These are phyloP conservation scores for Hemiscyllium ocellatum DNA, from an alignment of 2,113 vertebrate species.

Conservation along the genomic window DNA sequence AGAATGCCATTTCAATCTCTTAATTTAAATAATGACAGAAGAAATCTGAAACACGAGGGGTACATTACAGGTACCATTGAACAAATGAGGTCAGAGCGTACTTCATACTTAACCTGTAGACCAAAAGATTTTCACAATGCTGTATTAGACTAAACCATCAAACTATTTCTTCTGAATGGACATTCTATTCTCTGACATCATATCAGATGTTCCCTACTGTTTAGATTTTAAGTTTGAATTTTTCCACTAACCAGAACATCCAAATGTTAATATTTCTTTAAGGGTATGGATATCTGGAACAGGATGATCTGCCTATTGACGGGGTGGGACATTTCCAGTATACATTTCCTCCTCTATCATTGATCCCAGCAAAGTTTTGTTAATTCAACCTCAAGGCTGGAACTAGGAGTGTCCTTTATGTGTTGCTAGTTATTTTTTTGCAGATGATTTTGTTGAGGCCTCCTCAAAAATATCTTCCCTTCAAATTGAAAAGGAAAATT, in stretches of 20 bases:
- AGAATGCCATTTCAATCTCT: not conserved
- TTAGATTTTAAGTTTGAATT: not conserved
- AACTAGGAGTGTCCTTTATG: not conserved
- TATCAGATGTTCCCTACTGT: not conserved
- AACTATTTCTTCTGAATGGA: not conserved
- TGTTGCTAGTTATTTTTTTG: not conserved
- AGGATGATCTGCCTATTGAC: not conserved
- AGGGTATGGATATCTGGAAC: slow-evolving; percentile 12
- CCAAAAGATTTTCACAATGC: not conserved
- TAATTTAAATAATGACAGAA: not conserved
- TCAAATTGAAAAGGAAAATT: not conserved
- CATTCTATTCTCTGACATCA: not conserved
- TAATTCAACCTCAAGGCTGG: not conserved
- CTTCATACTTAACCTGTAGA: too few species aligned
- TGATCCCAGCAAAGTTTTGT: not conserved
- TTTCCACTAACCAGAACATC: not conserved
- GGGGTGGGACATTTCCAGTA: not conserved
- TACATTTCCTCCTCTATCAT: not conserved
- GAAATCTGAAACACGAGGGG: not conserved
- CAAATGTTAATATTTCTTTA: not conserved
- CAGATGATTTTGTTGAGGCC: not conserved
- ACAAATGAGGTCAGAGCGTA: not conserved
- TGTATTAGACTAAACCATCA: not conserved
- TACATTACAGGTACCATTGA: not conserved
- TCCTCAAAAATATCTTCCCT: not conserved